Evolutionary conservation across 2,797 vertebrate species (phyloP), one percentile per base, ranked within the genome.

Genomic region (Pseudochromis fuscus): DNA sequence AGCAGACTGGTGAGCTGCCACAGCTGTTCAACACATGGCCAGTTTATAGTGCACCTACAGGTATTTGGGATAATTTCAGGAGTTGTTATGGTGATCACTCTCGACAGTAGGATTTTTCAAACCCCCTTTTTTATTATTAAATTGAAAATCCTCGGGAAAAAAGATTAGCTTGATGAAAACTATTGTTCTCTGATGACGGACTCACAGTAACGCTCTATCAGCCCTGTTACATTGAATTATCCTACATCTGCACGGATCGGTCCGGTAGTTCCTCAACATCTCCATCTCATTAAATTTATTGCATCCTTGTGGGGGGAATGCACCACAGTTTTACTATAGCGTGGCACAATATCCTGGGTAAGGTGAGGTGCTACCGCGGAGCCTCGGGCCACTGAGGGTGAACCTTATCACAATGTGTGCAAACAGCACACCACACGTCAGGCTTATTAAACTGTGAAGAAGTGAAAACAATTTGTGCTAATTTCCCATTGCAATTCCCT

Each of bases 11-110:
- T 74, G 69, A 86, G 83, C 80, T 64, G 67, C 64, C 53, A 65
- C 87, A 92, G 87, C 86, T 91, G 92, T 19, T 75, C 62, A 66
- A 75, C 88, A 88, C 83, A 90, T 89, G 89, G 64, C 12, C 18
- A 0, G 49, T 92, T 93, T 92, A 91, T 76, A 70, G 77, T 12
- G 55, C 81, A 88, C 91, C 91, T 89, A 86, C 78, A 89, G 90
- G 89, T 89, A 89, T 92, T 91, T 90, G 85, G 91, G 84, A 85
- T 82, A 77, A 90, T 91, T 79, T 87, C 85, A 84, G 77, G 49
- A 83, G 85, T 90, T 84, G 83, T 88, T 80, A 79, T 80, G 85
- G 87, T 67, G 84, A 89, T 85, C 55, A 75, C 55, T 81, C 71
- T 44, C 38, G 25, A 65, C 69, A 73, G 67, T 73, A 52, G 42